Evolutionary conservation across 2,888 invertebrate genomes (phyloP), one percentile per base, ranked within the genome.

Genomic region (Drosophila robusta): DNA sequence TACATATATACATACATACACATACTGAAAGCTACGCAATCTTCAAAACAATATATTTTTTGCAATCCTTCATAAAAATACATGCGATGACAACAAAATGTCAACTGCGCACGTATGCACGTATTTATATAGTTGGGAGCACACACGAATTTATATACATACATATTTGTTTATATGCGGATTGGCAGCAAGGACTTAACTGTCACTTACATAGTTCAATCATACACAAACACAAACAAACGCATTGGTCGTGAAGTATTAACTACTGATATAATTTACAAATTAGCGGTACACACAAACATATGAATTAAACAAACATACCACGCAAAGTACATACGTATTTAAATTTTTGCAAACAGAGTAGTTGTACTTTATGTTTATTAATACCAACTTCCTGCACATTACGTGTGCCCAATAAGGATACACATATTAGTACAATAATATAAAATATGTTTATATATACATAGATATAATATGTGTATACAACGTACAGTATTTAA

Each of bases 391-490:
- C 4, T 34, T 26, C 29, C 9, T 29, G 29, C 12, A 50, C 50
- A 38, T 50, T 6, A 38, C 11, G 38, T 50, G 12, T 49, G 22
- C n/a, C 26, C 45, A 36, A 50, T 38, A 51, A 41, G 51, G 51
- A 51, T 41, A 39, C 9, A 14, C 36, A 3, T 4, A 22, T 26
- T 26, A 6, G 9, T 14, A 24, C 42, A 44, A 22, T n/a, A 18
- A 24, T 22, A 18, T n/a, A n/a, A 44, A 24, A 44, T 41, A 24
- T 11, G 38, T 39, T 6, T 14, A 6, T 22, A 50, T 12, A 52
- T 29, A 22, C 4, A 26, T 32, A 32, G 4, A 32, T 6, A 42
- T 44, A 38, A 22, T 22, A 12, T 2, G 6, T 22, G n/a, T n/a
- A 22, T 9, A 8, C 29, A 9, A 29, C 29, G 29, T 12, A 4